Evolutionary conservation across 2,113 vertebrate genomes (phyloP), one percentile per base, ranked within the genome.

Genomic region (Ictalurus furcatus): DNA sequence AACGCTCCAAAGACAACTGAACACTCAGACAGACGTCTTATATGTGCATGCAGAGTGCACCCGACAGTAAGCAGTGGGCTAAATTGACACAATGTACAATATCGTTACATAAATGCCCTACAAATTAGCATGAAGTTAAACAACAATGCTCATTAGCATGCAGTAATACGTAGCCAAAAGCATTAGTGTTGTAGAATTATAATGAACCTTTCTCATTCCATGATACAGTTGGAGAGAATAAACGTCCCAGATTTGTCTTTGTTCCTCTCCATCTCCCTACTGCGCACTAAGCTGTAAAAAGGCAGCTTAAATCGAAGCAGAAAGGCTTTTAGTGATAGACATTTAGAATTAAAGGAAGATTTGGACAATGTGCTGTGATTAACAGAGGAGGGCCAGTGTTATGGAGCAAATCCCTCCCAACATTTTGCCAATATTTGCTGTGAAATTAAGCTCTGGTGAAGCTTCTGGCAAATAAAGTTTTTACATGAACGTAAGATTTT

Each of bases 281-380:
- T 54, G 44, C 86, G 61, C 74, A 65, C 58, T 61, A 87, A 61
- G 44, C 63, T 58, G 58, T 12, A 19, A 63, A 78, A 79, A 82
- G 74, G 73, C 81, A 44, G 86, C 82, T 28, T 54, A 92, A 40
- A 25, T 25, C 74, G 19, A 85, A 87, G 84, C n/a, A 90, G 89
- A 89, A 81, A 80, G 23, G 90, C 92, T 93, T 89, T 92, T 92
- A 93, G 92, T 90, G 84, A 54, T 71, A 56, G 90, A 93, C 92
- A 94, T 94, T 94, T 93, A 92, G 93, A 94, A 95, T 95, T 94
- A 95, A 95, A 94, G 92, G 92, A 91, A 94, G 93, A 95, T 94
- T 95, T 94, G 94, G 92, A 92, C 91, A 86, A 91, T 93, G 91
- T 94, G 94, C 93, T 94, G 93, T 91, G 95, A 95, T 95, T 96